Base-by-base conservation (phyloP, 2,888 invertebrate species). In the Erebia epiphron region DNA sequence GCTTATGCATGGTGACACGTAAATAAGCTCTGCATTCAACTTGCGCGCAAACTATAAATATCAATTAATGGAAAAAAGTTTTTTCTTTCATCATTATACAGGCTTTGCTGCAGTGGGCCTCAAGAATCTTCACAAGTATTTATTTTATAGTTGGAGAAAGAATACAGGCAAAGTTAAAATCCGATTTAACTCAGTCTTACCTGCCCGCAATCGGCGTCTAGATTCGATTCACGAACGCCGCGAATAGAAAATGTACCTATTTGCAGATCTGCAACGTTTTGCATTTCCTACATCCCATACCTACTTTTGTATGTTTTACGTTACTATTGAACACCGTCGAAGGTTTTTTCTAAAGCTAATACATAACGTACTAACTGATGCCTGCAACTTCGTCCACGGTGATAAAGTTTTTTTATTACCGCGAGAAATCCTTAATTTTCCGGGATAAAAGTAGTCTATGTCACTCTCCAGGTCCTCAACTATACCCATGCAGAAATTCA, bases 181-280 rank as follows among this genome's bases (percentile, higher is more conserved):
- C 83, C 82, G 86, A 89, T 91, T 90, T 84, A 86, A 86, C 82
- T 83, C 83, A 80, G 80, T 84, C 85, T 83, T 85, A 87, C 85
- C 89, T 86, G 82, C 83, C 90, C 90, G 87, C 90, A 90, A 90
- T 90, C 87, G 88, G 75, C 84, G 83, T 81, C 84, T 84, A 83
- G 86, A 89, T 89, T 88, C 90, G 87, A 88, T 89, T 89, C 86
- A 80, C 80, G 76, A 79, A 81, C 81, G 82, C 84, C 85, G 83
- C 84, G 83, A 87, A 89, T 89, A 85, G 86, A 86, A 90, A 90
- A 89, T 87, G 87, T 83, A n/a, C n/a, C n/a, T n/a, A 89, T 91
- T 91, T 88, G 81, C 86, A 86, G 85, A 85, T 87, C 84, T 85
- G 86, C 86, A 80, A 81, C 83, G 85, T 83, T 85, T 83, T 86